A percentile compares a stretch with the other conserved stretches of the same genome.
Conservation (phyloP, 2,797 vertebrate species). For the Anguilla obscura region DNA sequence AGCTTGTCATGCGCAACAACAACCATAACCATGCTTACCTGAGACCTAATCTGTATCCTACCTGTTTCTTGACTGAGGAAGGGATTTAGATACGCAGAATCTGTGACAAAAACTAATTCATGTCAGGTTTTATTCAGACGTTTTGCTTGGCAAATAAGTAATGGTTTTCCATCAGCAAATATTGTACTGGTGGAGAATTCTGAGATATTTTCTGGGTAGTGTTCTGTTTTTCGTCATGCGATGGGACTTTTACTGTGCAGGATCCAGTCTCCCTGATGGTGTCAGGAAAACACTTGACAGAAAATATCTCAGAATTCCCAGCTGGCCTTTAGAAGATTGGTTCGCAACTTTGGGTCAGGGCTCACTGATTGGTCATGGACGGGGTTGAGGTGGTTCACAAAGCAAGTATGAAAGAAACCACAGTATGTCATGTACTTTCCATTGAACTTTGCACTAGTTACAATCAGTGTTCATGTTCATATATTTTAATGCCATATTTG, state of each 20-base stretch:
- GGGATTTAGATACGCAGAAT: conserved; percentile 26
- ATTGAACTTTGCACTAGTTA: background rate
- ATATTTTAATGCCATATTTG: background rate
- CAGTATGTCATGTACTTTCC: background rate
- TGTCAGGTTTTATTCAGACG: conserved; percentile 38
- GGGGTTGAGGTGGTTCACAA: background rate
- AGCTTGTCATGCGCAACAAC: background rate
- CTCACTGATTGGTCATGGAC: background rate
- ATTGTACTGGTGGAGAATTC: background rate
- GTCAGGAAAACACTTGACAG: background rate
- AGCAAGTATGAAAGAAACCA: background rate
- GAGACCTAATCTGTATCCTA: conserved; percentile 23
- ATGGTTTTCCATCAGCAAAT: background rate
- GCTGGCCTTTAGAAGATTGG: background rate
- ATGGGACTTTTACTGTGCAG: background rate
- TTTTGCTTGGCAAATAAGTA: conserved; percentile 17
- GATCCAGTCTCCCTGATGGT: background rate
- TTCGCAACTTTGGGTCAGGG: background rate
- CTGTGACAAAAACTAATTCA: conserved; percentile 53
- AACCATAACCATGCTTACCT: conserved; percentile 2
- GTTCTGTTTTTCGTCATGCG: background rate
- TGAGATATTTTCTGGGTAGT: background rate
- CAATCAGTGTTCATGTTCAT: background rate
- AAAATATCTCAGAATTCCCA: background rate
- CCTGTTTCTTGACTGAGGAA: conserved; percentile 11